Conservation (phyloP, 2,888 invertebrate species). For the Heliconius aoede region DNA sequence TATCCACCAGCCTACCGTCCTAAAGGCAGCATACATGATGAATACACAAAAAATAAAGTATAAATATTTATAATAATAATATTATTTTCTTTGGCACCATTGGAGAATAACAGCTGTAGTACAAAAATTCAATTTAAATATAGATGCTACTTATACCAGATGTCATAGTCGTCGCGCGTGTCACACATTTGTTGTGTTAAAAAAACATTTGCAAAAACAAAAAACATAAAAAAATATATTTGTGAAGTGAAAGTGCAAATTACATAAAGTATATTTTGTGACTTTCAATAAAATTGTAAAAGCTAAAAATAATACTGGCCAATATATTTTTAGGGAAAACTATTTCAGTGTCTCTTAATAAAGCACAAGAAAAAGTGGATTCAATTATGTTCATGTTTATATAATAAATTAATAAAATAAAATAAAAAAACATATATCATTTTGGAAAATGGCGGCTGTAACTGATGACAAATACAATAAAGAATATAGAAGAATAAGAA, state of each 20-base stretch:
- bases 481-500: conserved; percentile 87
- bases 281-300: neutral
- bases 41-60: no score
- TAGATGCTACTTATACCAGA: conserved; percentile 70
- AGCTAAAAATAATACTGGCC: neutral
- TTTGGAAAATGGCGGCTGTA: conserved; percentile 59
- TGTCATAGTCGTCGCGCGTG: conserved; percentile 75
- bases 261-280: neutral
- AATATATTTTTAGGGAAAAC: neutral
- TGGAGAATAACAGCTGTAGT: conserved; percentile 61
- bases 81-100: conserved; percentile 49
- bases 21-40: no score
- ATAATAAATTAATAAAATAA: neutral
- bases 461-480: conserved; percentile 84
- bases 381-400: neutral
- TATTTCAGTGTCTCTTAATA: no score
- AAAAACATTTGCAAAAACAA: conserved; percentile 46
- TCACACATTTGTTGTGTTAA: conserved; percentile 54
- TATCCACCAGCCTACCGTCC: neutral
- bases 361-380: no score
- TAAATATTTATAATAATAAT: neutral
- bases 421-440: neutral
- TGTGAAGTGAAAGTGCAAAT: conserved; percentile 12
- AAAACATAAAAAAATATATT: conserved; percentile 48
- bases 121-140: conserved; percentile 68